Evolutionary conservation across 2,888 invertebrate species (phyloP), one percentile per base, ranked within the genome.

Genomic region (Dynastes maya): DNA sequence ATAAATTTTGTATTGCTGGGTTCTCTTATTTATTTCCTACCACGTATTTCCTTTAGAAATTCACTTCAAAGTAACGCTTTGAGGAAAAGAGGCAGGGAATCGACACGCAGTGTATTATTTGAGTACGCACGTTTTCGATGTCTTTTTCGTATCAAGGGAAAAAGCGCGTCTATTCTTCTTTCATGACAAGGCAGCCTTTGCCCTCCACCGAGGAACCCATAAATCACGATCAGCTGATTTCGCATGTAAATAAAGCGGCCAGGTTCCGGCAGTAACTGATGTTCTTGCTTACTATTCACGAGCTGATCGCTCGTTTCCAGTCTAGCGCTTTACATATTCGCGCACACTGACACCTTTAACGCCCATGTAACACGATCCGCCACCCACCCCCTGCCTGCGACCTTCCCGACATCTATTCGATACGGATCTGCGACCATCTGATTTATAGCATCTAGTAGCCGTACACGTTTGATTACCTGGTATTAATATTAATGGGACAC

Each of bases 211-310:
- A 61, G 40, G 40, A 72, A 22, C 58, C 32, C 45, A 80, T 78
- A 80, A 80, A 80, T 80, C 78, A 80, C 78, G 72, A 80, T 76
- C 78, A 80, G 76, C 76, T 78, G 78, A 76, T 80, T 71, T 49
- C 6, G 51, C 80, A 77, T 77, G 79, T 74, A 79, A 80, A 79
- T 80, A 78, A 72, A 74, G 70, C 53, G 80, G 78, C 77, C 74
- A 79, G 76, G 75, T 76, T 70, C 78, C 74, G 81, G 81, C 80
- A 82, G 81, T 29, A 82, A 83, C 82, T 82, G 82, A 83, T 83
- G 82, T 81, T 80, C 81, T 80, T 80, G 81, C 81, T 82, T 82
- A 80, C 80, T 83, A 83, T 83, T 82, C 83, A 82, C 80, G 76
- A 81, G 81, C 75, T 80, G 83, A 83, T 83, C 83, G 82, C 78